Conservation (phyloP, 2,888 invertebrate genomes). For the Philonicus albiceps region DNA sequence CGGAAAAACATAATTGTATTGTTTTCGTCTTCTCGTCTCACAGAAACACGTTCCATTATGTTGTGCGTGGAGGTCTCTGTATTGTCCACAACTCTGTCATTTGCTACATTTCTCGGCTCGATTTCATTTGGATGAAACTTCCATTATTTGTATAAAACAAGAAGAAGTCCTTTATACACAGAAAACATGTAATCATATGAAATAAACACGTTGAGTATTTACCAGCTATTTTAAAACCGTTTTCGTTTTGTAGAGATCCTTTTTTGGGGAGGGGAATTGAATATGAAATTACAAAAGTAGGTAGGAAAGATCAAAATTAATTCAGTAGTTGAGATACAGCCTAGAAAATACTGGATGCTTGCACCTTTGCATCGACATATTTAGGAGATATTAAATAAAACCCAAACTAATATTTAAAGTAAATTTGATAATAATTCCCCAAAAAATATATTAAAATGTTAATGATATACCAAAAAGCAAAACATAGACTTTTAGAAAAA, state of each 20-base stretch:
- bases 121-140: constrained; percentile 16
- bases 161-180: constrained; percentile 29
- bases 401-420: no score
- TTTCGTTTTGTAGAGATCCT: neutral
- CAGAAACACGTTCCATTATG: constrained; percentile 20
- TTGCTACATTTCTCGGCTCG: constrained; percentile 5
- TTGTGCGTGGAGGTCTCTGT: neutral
- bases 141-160: constrained; percentile 32
- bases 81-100: neutral
- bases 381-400: no score
- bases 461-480: no score
- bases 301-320: no score
- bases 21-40: neutral
- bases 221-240: neutral
- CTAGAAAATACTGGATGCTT: no score
- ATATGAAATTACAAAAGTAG: neutral
- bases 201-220: constrained; percentile 39
- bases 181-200: constrained; percentile 30
- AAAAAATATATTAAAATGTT: no score
- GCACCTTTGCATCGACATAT: no score
- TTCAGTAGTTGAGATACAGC: no score
- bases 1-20: neutral
- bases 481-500: no score
- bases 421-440: no score
- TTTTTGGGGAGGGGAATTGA: neutral